A percentile compares a stretch with the other conserved stretches of the same genome.
phyloP scores from a whole-genome alignment of 2,888 invertebrate species.

The Acleris laterana region DNA sequence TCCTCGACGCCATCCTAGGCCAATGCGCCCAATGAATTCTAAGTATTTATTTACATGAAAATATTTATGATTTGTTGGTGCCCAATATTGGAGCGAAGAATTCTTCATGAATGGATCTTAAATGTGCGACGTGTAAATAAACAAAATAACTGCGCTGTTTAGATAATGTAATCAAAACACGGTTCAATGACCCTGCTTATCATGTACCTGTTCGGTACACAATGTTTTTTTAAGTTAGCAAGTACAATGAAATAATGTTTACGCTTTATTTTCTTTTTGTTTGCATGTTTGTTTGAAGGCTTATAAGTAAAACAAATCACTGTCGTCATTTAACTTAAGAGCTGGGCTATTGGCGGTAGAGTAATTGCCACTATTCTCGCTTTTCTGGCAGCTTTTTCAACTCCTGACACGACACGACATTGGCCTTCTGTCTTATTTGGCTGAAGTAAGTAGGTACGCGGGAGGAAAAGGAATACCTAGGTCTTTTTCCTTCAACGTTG shows the following conservation, averaged over 20 bases:
- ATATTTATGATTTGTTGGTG: conserved; percentile 17
- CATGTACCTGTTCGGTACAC: conserved; percentile 9
- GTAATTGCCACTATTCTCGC: too few relatives aligned
- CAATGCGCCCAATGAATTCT: conserved; percentile 19
- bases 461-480: too few relatives aligned
- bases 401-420: too few relatives aligned
- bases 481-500: too few relatives aligned
- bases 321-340: too few relatives aligned
- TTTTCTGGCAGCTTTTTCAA: too few relatives aligned
- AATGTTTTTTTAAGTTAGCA: conserved; percentile 6
- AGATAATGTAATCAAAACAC: neutral
- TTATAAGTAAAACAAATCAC: too few relatives aligned
- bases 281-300: too few relatives aligned
- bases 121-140: conserved; percentile 6
- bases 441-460: too few relatives aligned
- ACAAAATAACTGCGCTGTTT: conserved; percentile 8
- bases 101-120: conserved; percentile 19
- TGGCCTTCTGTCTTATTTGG: too few relatives aligned
- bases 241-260: neutral
- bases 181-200: conserved; percentile 10
- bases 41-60: conserved; percentile 27
- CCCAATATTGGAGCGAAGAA: conserved; percentile 10
- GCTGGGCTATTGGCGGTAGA: too few relatives aligned
- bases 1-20: conserved; percentile 29
- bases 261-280: neutral